Evolutionary conservation across 1,140 invertebrate species (phyloP).

Genomic region (Saxidomus purpurata): DNA sequence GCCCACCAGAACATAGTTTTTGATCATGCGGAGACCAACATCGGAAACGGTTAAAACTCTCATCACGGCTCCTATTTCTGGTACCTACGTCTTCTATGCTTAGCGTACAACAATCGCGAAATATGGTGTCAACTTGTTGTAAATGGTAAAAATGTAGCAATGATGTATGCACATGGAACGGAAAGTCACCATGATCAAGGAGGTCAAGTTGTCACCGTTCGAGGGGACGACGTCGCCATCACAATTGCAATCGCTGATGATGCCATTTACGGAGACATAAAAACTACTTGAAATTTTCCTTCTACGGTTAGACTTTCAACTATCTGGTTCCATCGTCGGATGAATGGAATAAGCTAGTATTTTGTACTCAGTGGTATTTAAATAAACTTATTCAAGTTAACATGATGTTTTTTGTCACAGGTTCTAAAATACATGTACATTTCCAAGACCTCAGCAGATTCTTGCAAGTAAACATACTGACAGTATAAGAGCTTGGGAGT

Average conservation of each 20-base stretch:
- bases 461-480: too few species aligned
- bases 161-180: neutral
- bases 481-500: too few species aligned
- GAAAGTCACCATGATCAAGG: neutral
- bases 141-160: neutral
- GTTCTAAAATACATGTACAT: too few species aligned
- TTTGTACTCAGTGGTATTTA: too few species aligned
- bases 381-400: too few species aligned
- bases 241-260: neutral
- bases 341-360: too few species aligned
- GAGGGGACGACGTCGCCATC: constrained; percentile 3
- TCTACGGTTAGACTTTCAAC: neutral
- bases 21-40: too few species aligned
- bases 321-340: too few species aligned
- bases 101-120: neutral
- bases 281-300: neutral
- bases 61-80: constrained; percentile 13
- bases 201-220: neutral
- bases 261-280: neutral
- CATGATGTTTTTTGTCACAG: too few species aligned
- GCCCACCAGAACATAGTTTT: neutral
- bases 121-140: neutral
- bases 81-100: constrained; percentile 19
- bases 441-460: too few species aligned
- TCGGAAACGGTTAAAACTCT: too few species aligned